Conservation (phyloP, 2,113 vertebrate species). For the Triplophysa siluroides region DNA sequence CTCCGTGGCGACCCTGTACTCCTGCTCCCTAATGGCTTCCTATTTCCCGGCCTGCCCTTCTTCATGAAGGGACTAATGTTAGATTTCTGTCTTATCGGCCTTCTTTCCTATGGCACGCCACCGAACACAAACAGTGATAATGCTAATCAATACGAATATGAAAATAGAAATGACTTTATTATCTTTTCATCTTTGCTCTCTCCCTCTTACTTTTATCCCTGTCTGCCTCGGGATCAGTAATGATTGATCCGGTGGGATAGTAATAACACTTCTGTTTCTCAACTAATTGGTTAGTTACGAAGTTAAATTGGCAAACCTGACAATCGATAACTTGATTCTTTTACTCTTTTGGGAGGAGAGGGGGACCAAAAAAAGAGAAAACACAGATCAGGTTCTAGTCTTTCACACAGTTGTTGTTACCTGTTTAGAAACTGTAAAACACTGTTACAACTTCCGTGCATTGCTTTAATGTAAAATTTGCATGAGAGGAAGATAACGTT, state of each 20-base stretch:
- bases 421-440: neutral
- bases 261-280: slow-evolving; percentile 28
- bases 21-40: slow-evolving; percentile 12
- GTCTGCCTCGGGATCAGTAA: slow-evolving; percentile 2
- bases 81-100: slow-evolving; percentile 5
- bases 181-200: neutral
- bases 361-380: neutral
- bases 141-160: slow-evolving; percentile 12
- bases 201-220: slow-evolving; percentile 14
- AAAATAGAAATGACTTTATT: slow-evolving; percentile 33
- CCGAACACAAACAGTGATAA: neutral
- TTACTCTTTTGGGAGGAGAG: slow-evolving; percentile 17
- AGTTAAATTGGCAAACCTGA: slow-evolving; percentile 33
- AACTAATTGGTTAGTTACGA: slow-evolving; percentile 30
- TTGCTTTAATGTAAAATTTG: neutral
- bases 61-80: slow-evolving; percentile 16
- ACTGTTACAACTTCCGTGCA: neutral
- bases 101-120: neutral
- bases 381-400: neutral
- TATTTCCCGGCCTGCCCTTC: neutral
- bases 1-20: slow-evolving; percentile 16
- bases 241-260: slow-evolving; percentile 29
- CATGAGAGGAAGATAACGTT: no score
- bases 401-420: neutral
- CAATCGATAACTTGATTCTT: slow-evolving; percentile 29